Conservation (phyloP, 2,888 invertebrate genomes). For the Bibio marci region DNA sequence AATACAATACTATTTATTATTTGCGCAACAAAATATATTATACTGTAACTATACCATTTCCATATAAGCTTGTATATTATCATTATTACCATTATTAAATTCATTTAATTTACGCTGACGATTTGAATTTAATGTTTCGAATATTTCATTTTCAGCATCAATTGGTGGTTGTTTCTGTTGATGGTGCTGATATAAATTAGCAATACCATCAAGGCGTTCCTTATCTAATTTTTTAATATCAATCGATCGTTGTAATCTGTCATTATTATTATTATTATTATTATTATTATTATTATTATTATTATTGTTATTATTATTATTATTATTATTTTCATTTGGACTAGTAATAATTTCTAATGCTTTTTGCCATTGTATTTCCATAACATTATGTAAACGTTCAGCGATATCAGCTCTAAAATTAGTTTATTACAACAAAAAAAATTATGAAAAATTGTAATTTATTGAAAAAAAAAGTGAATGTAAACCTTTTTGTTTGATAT, state of each 20-base stretch:
- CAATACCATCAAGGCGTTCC: conserved; percentile 12
- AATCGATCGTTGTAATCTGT: not conserved
- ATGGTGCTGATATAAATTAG: not conserved
- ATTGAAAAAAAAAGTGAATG: conserved; percentile 28
- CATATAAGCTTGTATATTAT: conserved; percentile 25
- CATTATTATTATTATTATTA: conserved; percentile 9
- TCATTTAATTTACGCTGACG: conserved; percentile 8
- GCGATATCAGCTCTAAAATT: conserved; percentile 47
- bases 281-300: not conserved
- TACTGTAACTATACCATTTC: conserved; percentile 16
- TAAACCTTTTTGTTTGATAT: conserved; percentile 23
- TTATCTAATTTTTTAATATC: conserved; percentile 3
- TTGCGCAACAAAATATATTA: not conserved
- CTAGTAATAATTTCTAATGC: conserved; percentile 49
- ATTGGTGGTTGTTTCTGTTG: not conserved
- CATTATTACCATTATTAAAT: conserved; percentile 14
- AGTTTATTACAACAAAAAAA: too few relatives aligned
- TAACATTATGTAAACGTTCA: conserved; percentile 54
- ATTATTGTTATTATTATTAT: conserved; percentile 16
- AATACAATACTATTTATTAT: not conserved
- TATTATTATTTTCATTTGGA: conserved; percentile 41
- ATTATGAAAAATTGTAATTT: conserved; percentile 17
- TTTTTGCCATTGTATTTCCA: conserved; percentile 69
- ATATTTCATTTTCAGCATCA: conserved; percentile 19
- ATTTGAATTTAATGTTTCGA: conserved; percentile 24